Conservation (phyloP, 2,888 invertebrate species). For the Ormia ochracea region DNA sequence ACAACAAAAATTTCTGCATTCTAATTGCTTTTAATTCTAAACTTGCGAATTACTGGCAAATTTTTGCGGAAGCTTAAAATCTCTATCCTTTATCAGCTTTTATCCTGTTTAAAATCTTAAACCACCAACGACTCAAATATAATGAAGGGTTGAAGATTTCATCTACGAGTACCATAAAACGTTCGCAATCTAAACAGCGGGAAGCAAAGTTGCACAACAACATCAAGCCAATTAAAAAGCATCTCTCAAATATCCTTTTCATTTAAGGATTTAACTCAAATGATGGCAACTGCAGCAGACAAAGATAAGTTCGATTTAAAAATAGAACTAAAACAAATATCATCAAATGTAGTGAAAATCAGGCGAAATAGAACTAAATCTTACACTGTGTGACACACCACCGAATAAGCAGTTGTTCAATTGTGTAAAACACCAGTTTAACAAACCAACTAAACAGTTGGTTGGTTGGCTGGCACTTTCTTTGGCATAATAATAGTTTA, state of each 20-base stretch:
- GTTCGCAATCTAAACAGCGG: conserved; percentile 34
- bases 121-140: background rate
- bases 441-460: conserved; percentile 46
- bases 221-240: conserved; percentile 59
- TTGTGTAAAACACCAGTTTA: conserved; percentile 56
- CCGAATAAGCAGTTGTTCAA: conserved; percentile 60
- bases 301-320: background rate
- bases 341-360: conserved; percentile 6
- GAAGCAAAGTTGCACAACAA: conserved; percentile 4
- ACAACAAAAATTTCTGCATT: no score
- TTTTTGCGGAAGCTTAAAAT: no score
- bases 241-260: conserved; percentile 46
- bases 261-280: conserved; percentile 18
- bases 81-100: background rate
- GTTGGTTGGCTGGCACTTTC: conserved; percentile 19
- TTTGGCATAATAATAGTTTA: conserved; percentile 12
- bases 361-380: conserved; percentile 30
- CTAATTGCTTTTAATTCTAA: no score
- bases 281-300: background rate
- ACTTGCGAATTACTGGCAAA: no score
- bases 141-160: conserved; percentile 42
- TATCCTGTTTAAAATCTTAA: background rate
- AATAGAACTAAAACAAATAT: background rate
- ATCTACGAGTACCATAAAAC: conserved; percentile 16
- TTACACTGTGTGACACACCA: conserved; percentile 62